Evolutionary conservation across 2,797 vertebrate genomes (phyloP).

Genomic region (Diceros bicornis): DNA sequence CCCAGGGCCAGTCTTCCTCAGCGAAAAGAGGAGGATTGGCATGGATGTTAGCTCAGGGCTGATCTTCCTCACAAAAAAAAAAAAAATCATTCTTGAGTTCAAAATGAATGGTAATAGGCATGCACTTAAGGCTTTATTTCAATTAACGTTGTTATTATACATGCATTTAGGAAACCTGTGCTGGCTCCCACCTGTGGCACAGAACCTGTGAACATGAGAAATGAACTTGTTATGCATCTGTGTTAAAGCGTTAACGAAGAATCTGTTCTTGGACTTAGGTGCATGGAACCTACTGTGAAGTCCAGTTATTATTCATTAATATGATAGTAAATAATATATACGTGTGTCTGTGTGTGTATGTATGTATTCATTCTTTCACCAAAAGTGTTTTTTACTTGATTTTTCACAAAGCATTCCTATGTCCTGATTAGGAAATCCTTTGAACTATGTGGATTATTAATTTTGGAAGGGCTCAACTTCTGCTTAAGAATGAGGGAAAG

Average conservation of each 20-base stretch:
- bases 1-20: too few relatives aligned
- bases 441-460: background rate
- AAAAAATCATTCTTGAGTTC: background rate
- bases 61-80: too few relatives aligned
- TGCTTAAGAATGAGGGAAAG: background rate
- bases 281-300: background rate
- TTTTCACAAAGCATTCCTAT: background rate
- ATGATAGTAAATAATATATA: background rate
- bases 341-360: background rate
- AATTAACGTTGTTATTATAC: background rate
- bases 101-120: background rate
- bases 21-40: too few relatives aligned
- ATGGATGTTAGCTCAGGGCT: too few relatives aligned
- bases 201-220: background rate
- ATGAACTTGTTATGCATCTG: background rate
- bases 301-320: background rate
- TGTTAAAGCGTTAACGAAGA: background rate
- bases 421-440: background rate
- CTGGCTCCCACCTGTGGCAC: background rate
- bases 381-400: background rate
- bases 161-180: background rate
- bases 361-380: background rate
- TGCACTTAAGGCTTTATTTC: background rate
- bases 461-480: background rate
- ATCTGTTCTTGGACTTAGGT: background rate